These are phyloP conservation scores for Platycheirus albimanus DNA, from an alignment of 2,888 invertebrate species.

Conservation along the genomic window DNA sequence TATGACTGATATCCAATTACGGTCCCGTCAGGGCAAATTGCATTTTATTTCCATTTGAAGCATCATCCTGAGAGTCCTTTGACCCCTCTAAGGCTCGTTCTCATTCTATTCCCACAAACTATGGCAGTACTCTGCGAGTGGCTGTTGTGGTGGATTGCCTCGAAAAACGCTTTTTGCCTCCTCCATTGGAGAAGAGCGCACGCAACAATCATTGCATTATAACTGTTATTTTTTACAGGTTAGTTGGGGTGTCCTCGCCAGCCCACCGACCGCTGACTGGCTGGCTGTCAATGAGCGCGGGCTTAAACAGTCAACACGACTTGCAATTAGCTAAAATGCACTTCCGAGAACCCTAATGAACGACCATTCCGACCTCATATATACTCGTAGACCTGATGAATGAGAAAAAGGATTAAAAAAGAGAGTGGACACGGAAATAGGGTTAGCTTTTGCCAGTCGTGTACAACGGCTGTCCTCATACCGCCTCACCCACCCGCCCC, in stretches of 20 bases:
- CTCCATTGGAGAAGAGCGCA: conserved; percentile 19
- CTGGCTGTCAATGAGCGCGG: conserved; percentile 61
- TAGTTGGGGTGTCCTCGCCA: neutral
- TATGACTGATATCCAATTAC: conserved; percentile 77
- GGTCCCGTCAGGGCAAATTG: conserved; percentile 75
- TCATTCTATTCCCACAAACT: neutral
- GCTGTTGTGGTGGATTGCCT: neutral
- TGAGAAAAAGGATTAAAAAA: conserved; percentile 15
- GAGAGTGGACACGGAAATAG: conserved; percentile 20
- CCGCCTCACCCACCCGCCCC: neutral
- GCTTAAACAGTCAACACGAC: conserved; percentile 72
- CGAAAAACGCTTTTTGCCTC: conserved; percentile 9
- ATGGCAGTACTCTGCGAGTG: too few relatives aligned
- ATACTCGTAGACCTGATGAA: conserved; percentile 27
- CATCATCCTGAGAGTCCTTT: conserved; percentile 33
- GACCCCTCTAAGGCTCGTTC: neutral
- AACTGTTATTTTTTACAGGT: conserved; percentile 31
- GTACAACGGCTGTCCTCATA: too few relatives aligned
- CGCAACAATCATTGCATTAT: conserved; percentile 71
- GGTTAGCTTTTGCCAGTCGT: conserved; percentile 27
- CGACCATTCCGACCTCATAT: conserved; percentile 48
- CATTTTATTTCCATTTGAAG: conserved; percentile 75
- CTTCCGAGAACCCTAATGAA: conserved; percentile 71
- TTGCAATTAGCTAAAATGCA: conserved; percentile 72
- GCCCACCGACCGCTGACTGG: neutral